Base-by-base conservation (phyloP, 2,113 vertebrate genomes). In the Lathamus discolor region DNA sequence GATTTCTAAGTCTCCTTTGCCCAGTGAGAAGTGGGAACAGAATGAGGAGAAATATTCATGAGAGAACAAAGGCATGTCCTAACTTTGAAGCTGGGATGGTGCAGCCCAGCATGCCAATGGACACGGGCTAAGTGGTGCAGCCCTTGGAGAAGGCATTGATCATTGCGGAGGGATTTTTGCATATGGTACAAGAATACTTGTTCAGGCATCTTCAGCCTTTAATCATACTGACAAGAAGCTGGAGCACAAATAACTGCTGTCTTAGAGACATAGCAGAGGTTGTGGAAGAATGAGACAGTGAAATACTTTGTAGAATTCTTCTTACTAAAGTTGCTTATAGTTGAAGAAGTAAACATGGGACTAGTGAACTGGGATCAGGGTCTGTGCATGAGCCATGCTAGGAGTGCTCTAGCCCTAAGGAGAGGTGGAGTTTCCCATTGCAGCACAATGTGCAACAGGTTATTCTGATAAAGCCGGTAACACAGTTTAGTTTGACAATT, bases 51-150 rank as follows among this genome's bases (percentile, higher is more conserved):
- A 92, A 94, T 86, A 69, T 73, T 90, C 19, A 49, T 43, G 43
- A 81, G 79, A 51, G 62, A 91, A 66, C 80, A 82, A 76, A 93
- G 83, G 13, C 17, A 2, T 11, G 57, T 83, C 57, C 79, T 69
- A 11, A 24, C 73, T 96, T 91, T 92, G 93, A 89, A 79, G 92
- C n/a, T 80, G 63, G 69, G 72, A 8, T 69, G 82, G 81, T 48
- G 52, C 55, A 76, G 86, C 67, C 57, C 5, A 12, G 57, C 7
- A 1, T 39, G 67, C 78, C 76, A 10, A 62, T 28, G 41, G 67
- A 13, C 74, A 17, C 0, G 1, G 44, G 57, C 75, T 83, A 37
- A 64, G 49, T 2, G 64, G n/a, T 7, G 44, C 77, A 73, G 52
- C 66, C 64, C 55, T 75, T 0, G 0, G 31, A 87, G 85, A 55